Evolutionary conservation across 1,140 invertebrate species (phyloP).

Genomic region (Adoxophyes honmai): DNA sequence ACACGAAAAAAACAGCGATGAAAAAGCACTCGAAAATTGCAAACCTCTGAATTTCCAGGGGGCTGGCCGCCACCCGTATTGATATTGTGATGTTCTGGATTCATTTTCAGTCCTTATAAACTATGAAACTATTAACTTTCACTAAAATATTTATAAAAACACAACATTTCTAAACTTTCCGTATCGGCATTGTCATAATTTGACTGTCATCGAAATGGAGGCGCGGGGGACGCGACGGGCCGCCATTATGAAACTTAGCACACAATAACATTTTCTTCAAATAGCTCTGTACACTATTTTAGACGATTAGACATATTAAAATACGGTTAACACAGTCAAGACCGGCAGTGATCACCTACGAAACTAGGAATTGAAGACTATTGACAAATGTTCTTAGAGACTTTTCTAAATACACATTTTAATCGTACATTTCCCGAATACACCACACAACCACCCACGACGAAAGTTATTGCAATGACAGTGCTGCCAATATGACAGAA

Average conservation of each 20-base stretch:
- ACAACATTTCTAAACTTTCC: conserved; percentile 69
- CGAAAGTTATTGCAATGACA: conserved; percentile 61
- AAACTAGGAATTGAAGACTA: background rate
- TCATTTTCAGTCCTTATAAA: conserved; percentile 68
- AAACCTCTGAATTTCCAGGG: conserved; percentile 76
- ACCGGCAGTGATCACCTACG: background rate
- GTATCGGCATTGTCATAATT: conserved; percentile 77
- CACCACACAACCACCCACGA: conserved; percentile 46
- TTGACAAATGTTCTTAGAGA: background rate
- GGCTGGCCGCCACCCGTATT: conserved; percentile 75
- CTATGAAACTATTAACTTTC: conserved; percentile 30
- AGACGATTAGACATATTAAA: background rate
- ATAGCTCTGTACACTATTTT: conserved; percentile 2
- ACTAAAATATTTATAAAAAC: conserved; percentile 62
- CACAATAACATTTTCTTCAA: conserved; percentile 73
- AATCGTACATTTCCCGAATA: conserved; percentile 5
- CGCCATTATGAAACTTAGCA: conserved; percentile 80
- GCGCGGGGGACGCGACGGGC: conserved; percentile 81
- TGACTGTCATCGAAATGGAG: conserved; percentile 78
- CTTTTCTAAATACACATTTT: conserved; percentile 10
- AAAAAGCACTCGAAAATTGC: conserved; percentile 45
- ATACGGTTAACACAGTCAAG: background rate
- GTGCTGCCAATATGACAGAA: conserved; percentile 41
- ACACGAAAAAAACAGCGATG: conserved; percentile 28
- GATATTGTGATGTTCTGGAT: conserved; percentile 76